Base-by-base conservation (phyloP, 1,140 invertebrate genomes). In the Panulirus ornatus region DNA sequence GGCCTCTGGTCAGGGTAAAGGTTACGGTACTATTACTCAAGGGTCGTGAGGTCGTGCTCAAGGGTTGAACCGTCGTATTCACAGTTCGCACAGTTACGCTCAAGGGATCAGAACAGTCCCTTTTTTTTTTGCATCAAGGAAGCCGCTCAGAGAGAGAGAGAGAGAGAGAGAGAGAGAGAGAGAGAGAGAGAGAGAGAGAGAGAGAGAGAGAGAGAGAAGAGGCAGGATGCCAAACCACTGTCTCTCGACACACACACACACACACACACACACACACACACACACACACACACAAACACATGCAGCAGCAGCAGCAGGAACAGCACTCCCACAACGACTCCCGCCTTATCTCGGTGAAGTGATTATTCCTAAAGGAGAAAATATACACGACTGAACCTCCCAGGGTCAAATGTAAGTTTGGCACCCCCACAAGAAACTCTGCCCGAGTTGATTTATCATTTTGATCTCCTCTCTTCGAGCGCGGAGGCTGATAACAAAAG, bases 121-220 rank as follows among this genome's bases (percentile, higher is more conserved):
- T n/a, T n/a, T n/a, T n/a, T n/a, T n/a, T n/a, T n/a, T n/a, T n/a
- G n/a, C n/a, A n/a, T n/a, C n/a, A n/a, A n/a, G n/a, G n/a, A n/a
- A n/a, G n/a, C n/a, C n/a, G n/a, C n/a, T n/a, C 6, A 22, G 71
- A 66, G 63, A 66, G 44, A 42, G 75, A 42, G 75, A 78, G 38
- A 78, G 75, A 42, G 75, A 42, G 75, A 81, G 78, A 81, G 78
- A 36, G 78, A 51, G 36, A 36, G 78, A 51, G 44, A 51, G 34
- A 51, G 76, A 36, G 44, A 81, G 22, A 81, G 78, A 27, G 36
- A 51, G 78, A 81, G 75, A 42, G 78, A 36, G 34, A 36, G 76
- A 51, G 78, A 81, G 78, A 51, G 78, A 51, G 27, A 81, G 36
- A 42, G 75, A 78, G 36, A 16, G 11, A 78, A 27, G 11, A 81